Evolutionary conservation across 2,797 vertebrate species (phyloP), one percentile per base, ranked within the genome.

Genomic region (Sebastes hopkinsi): DNA sequence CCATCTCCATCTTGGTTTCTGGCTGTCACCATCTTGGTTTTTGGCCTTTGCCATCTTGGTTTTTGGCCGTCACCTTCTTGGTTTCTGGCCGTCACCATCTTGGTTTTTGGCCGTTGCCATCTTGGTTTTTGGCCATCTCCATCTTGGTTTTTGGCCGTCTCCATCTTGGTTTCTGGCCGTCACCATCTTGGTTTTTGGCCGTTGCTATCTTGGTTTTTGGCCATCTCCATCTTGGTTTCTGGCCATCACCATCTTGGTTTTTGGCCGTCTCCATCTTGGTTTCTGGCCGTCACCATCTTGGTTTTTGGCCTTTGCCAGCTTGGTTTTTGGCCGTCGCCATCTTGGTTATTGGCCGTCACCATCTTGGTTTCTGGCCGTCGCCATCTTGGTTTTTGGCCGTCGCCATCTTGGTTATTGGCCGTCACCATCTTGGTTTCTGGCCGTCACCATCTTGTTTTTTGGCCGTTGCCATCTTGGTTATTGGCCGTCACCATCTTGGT

Each of bases 171-270:
- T 11, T 34, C 1, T 34, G 34, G 34, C 34, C 3, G 0, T 32
- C 0, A 0, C 32, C 32, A 36, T 36, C 34, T 34, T 34, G 10
- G 10, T 10, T 11, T 34, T 2, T 11, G 3, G 10, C 32, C 10
- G 1, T 34, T 0, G 0, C 32, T 10, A 34, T 34, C 32, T 34
- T 11, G 34, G 10, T 11, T 2, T 34, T 1, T 34, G 10, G 34
- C 34, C 1, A 0, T 34, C 0, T 0, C 34, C 34, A 36, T 36
- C 34, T 32, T 32, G 30, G 32, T 32, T 3, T 32, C 0, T 10
- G 9, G 9, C 32, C 8, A 0, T 34, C 0, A 0, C 3, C 9
- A 10, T 34, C 32, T 11, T 11, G 34, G 10, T 38, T 38, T 38
- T 1, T 38, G 32, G 32, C 32, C 32, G 0, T 34, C 0, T 0